These are phyloP conservation scores for Aporophyla nigra DNA, from an alignment of 2,888 invertebrate genomes.

Conservation along the genomic window DNA sequence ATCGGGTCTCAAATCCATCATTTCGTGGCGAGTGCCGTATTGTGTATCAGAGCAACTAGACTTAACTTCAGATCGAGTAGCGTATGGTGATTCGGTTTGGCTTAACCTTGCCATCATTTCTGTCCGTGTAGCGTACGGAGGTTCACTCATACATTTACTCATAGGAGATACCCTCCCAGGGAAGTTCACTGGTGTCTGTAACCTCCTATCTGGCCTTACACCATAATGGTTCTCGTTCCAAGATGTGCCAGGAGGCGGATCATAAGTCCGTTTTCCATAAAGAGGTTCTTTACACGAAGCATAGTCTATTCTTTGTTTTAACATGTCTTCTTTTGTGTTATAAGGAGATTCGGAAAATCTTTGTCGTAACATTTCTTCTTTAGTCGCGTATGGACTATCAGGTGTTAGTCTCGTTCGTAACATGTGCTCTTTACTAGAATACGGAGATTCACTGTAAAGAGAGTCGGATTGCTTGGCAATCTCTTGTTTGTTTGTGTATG, in stretches of 20 bases:
- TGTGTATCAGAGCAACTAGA: slow-evolving; percentile 87
- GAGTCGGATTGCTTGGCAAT: slow-evolving; percentile 81
- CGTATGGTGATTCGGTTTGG: slow-evolving; percentile 85
- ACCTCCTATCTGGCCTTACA: slow-evolving; percentile 84
- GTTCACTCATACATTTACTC: slow-evolving; percentile 89
- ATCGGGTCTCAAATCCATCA: slow-evolving; percentile 79
- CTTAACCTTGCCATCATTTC: slow-evolving; percentile 86
- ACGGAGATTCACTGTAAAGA: slow-evolving; percentile 84
- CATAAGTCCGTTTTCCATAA: slow-evolving; percentile 87
- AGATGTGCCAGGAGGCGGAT: slow-evolving; percentile 85
- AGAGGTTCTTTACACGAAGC: slow-evolving; percentile 82
- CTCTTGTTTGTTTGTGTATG: slow-evolving; percentile 80
- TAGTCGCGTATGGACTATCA: slow-evolving; percentile 87
- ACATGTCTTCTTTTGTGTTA: slow-evolving; percentile 87
- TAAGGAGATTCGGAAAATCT: slow-evolving; percentile 89
- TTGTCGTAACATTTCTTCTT: slow-evolving; percentile 89
- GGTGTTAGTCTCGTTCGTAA: slow-evolving; percentile 81
- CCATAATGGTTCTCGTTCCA: slow-evolving; percentile 86
- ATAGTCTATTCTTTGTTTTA: slow-evolving; percentile 87
- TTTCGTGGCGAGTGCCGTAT: slow-evolving; percentile 79
- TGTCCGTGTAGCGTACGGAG: slow-evolving; percentile 85
- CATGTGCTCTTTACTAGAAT: slow-evolving; percentile 88
- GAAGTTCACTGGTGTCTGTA: slow-evolving; percentile 85
- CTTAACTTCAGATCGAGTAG: slow-evolving; percentile 83
- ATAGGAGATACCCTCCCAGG: slow-evolving; percentile 85